These are phyloP conservation scores for Diglossa cyanea DNA, from an alignment of 2,797 vertebrate species.

Conservation along the genomic window DNA sequence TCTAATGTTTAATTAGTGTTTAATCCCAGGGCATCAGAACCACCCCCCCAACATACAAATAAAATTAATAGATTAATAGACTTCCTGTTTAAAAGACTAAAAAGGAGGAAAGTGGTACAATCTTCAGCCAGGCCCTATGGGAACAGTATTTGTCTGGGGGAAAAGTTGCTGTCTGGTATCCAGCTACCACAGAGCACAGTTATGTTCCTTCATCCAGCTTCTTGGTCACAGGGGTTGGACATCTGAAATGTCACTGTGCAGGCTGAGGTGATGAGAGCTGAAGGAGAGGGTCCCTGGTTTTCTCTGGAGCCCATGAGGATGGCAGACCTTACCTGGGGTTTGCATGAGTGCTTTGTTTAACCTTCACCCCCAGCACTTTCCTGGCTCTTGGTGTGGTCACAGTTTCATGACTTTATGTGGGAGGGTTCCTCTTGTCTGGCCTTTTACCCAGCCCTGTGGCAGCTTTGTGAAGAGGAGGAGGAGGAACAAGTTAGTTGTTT, in stretches of 20 bases:
- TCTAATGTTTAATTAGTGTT: background rate
- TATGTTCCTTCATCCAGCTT: background rate
- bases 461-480: background rate
- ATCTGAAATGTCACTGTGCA: background rate
- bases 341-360: background rate
- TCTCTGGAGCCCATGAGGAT: background rate
- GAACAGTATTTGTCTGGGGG: background rate
- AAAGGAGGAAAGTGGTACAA: background rate
- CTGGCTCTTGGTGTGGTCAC: background rate
- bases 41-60: background rate
- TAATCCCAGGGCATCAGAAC: background rate
- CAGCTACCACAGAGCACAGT: background rate
- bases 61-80: background rate
- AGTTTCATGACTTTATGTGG: background rate
- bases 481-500: background rate
- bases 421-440: background rate
- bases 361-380: background rate
- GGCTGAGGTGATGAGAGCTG: background rate
- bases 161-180: background rate
- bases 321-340: background rate
- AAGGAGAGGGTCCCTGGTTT: background rate
- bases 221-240: background rate
- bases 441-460: background rate
- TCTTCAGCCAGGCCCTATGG: fast-evolving
- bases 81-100: background rate